These are phyloP conservation scores for Harmothoe impar DNA, from an alignment of 2,888 invertebrate species.

Conservation along the genomic window DNA sequence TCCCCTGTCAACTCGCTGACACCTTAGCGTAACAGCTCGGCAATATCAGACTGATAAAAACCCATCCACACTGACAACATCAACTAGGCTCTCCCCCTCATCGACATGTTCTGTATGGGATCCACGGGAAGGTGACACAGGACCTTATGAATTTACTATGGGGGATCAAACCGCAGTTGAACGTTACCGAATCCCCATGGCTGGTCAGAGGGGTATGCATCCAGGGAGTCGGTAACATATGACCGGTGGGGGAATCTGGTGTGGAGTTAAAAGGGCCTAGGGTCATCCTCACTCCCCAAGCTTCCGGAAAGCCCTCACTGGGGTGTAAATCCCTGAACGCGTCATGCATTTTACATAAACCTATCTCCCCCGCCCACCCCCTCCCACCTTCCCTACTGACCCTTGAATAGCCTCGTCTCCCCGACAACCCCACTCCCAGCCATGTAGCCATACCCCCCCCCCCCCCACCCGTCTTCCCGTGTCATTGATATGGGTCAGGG, in stretches of 20 bases:
- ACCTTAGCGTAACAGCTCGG: too few species aligned
- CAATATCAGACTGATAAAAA: too few species aligned
- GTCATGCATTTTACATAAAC: slow-evolving; percentile 48
- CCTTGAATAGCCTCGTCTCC: neutral
- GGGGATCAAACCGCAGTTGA: neutral
- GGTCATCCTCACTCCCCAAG: neutral
- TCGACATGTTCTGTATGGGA: too few species aligned
- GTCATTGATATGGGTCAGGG: slow-evolving; percentile 51
- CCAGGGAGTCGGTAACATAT: neutral
- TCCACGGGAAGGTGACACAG: too few species aligned
- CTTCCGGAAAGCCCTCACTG: neutral
- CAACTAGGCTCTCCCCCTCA: too few species aligned
- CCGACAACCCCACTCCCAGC: neutral
- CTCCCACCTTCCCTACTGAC: neutral
- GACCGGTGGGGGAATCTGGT: neutral
- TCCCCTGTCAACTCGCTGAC: too few species aligned
- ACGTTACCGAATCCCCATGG: neutral
- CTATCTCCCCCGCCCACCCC: neutral
- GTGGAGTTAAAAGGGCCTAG: too few species aligned
- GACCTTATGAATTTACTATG: too few species aligned
- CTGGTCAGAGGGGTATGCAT: neutral
- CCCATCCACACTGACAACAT: too few species aligned
- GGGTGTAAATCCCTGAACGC: neutral
- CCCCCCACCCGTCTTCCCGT: neutral
- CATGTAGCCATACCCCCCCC: neutral